Conservation (phyloP, 1,140 invertebrate species). For the Melipona quadrifasciata region DNA sequence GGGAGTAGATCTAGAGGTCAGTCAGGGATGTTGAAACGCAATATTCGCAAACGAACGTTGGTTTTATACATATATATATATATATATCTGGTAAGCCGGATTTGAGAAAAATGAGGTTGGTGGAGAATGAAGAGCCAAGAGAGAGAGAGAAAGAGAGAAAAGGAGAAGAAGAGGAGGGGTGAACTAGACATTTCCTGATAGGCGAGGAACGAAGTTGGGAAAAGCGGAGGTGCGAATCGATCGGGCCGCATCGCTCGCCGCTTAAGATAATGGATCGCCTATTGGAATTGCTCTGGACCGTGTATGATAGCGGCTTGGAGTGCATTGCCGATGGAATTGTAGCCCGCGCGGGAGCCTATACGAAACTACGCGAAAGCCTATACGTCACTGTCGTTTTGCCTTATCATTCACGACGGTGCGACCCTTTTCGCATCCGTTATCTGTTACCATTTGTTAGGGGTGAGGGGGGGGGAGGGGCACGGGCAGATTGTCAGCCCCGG, state of each 20-base stretch:
- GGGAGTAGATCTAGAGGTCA: background rate
- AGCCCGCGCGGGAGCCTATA: slow-evolving; percentile 33
- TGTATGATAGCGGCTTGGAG: slow-evolving; percentile 57
- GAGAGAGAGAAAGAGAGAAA: background rate
- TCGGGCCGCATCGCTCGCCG: slow-evolving; percentile 43
- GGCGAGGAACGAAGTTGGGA: slow-evolving; percentile 30
- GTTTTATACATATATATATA: background rate
- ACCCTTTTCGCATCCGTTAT: slow-evolving; percentile 61
- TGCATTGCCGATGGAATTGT: slow-evolving; percentile 60
- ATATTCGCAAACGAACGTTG: slow-evolving; percentile 45
- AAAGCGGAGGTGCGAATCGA: slow-evolving; percentile 55
- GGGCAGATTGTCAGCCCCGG: slow-evolving; percentile 53
- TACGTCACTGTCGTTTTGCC: slow-evolving; percentile 65
- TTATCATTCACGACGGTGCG: slow-evolving; percentile 64
- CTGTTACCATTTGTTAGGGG: slow-evolving; percentile 61
- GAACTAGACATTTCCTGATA: slow-evolving; percentile 1
- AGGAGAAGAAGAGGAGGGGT: too few relatives aligned
- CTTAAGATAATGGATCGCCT: slow-evolving; percentile 69
- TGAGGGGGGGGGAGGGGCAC: background rate
- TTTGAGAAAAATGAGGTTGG: slow-evolving; percentile 25
- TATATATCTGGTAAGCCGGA: slow-evolving; percentile 24
- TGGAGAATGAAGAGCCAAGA: background rate
- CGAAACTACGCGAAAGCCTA: slow-evolving; percentile 52
- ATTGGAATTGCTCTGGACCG: slow-evolving; percentile 63
- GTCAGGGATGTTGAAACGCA: slow-evolving; percentile 10